Evolutionary conservation across 2,888 invertebrate genomes (phyloP), one percentile per base, ranked within the genome.

Genomic region (Cheilosia vulpina): DNA sequence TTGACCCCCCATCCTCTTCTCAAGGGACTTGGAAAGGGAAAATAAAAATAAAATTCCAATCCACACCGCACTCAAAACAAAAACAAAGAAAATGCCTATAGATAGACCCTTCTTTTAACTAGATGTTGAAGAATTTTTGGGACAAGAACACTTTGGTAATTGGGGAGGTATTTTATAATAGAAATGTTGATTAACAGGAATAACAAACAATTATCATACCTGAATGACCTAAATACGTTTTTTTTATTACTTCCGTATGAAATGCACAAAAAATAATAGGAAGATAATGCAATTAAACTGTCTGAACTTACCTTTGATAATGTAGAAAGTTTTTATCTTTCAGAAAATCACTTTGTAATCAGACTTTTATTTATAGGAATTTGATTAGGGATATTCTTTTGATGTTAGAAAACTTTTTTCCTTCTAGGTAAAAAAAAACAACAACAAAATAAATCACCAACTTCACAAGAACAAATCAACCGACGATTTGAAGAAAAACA

Each of bases 341-440:
- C n/a, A 41, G 57, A 34, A 50, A 47, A 31, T 65, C 45, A 47
- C 41, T 47, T 17, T 55, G 11, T 38, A 19, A 57, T 63, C 65
- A 75, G 65, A 55, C 73, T 73, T 73, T 21, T 62, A 63, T 65
- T 65, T 47, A 13, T 57, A 43, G 19, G 11, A 41, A 11, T 38
- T 38, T 4, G 38, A 1, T 11, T 38, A 45, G 19, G 7, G 17
- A 24, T 50, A 9, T 21, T 21, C n/a, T 52, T 21, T 21, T 21
- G 2, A n/a, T 24, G 11, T 53, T 62, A 52, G 24, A 15, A 52
- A 24, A 21, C 11, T 24, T 52, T 52, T 21, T 21, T 38, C 50
- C 52, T 24, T n/a, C 17, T 58, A 52, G 1, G 21, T 21, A 19
- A 45, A 72, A 45, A 72, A 43, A 53, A 41, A 15, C n/a, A 65